Conservation (phyloP, 2,113 vertebrate species). For the Salvelinus sp. region DNA sequence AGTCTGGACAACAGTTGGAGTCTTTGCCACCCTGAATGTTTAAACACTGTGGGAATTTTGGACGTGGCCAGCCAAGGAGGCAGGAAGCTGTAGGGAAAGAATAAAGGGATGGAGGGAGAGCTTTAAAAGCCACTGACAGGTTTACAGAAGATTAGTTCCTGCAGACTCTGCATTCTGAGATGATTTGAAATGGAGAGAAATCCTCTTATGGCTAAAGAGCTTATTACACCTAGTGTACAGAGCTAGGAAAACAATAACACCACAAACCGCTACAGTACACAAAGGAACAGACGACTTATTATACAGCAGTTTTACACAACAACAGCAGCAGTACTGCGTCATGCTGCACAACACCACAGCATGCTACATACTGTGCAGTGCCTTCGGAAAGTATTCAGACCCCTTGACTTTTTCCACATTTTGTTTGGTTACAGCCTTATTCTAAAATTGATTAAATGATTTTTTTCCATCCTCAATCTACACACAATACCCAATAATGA, state of each 20-base stretch:
- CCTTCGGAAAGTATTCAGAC: too few relatives aligned
- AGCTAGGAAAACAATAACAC: conserved; percentile 73
- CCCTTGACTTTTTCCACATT: too few relatives aligned
- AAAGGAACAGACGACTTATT: conserved; percentile 51
- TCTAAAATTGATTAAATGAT: too few relatives aligned
- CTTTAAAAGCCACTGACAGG: conserved; percentile 68
- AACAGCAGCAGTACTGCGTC: neutral
- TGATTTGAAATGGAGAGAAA: conserved; percentile 78
- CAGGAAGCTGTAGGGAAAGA: neutral
- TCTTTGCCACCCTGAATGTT: conserved; percentile 42
- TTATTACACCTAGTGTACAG: conserved; percentile 70
- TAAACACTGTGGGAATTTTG: conserved; percentile 49
- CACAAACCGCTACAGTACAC: conserved; percentile 47
- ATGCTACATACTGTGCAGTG: too few relatives aligned
- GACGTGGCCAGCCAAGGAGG: conserved; percentile 36
- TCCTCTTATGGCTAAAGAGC: conserved; percentile 78
- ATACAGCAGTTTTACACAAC: conserved; percentile 39
- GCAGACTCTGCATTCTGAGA: conserved; percentile 79
- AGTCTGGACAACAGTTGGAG: conserved; percentile 50
- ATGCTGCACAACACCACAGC: too few relatives aligned
- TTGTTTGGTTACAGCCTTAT: too few relatives aligned
- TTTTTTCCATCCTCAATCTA: too few relatives aligned
- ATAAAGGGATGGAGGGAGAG: neutral
- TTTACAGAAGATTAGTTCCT: conserved; percentile 79
- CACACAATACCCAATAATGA: too few relatives aligned